A percentile compares a stretch with the other conserved stretches of the same genome.
phyloP scores from a whole-genome alignment of 2,113 vertebrate genomes.

The Meleagris gallopavo region DNA sequence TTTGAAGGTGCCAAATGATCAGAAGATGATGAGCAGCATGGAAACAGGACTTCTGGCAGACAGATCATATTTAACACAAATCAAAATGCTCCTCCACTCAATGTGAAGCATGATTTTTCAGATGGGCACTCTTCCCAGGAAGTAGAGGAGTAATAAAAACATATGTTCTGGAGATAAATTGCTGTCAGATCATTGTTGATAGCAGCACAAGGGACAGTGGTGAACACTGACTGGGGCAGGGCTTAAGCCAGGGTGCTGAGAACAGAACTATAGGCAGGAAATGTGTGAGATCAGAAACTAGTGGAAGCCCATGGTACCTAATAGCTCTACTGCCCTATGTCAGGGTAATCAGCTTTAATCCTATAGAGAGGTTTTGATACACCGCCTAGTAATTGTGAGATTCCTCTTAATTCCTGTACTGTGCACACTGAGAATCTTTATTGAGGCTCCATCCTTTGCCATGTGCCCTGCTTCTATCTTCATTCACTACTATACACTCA shows the following conservation, averaged over 20 bases:
- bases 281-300: not conserved
- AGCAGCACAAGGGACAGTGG: accelerated
- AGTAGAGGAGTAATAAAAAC: not conserved
- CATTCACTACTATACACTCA: not conserved
- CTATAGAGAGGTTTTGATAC: not conserved
- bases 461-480: not conserved
- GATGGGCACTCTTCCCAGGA: not conserved
- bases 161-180: not conserved
- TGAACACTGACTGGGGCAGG: not conserved
- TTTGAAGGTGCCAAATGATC: not conserved
- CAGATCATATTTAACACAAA: not conserved
- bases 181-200: not conserved
- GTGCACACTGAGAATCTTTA: not conserved
- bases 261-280: not conserved
- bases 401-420: not conserved
- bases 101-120: not conserved
- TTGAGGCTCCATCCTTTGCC: not conserved
- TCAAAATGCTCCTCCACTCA: not conserved
- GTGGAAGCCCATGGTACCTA: accelerated
- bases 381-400: not conserved
- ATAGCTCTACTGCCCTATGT: not conserved
- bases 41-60: not conserved
- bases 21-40: not conserved
- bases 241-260: not conserved
- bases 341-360: not conserved